Percentiles rank a stretch among this genome's conserved stretches.
Conservation (phyloP, 2,888 invertebrate species). For the Pseudococcus jackbeardsleyi region DNA sequence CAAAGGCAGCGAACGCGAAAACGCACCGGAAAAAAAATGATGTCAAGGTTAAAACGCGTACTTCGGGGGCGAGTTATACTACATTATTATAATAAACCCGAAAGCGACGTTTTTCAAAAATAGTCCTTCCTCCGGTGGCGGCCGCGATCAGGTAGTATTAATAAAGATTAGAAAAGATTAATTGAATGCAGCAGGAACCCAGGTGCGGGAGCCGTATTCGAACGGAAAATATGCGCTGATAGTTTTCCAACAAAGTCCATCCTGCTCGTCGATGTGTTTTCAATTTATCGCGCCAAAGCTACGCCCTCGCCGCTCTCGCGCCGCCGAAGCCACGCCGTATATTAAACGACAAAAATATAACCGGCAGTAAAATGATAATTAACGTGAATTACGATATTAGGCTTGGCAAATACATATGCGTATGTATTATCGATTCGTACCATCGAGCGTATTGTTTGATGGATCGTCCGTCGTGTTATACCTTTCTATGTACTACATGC, state of each 20-base stretch:
- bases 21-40: neutral
- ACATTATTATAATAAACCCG: constrained; percentile 18
- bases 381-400: constrained; percentile 34
- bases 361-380: constrained; percentile 25
- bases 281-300: neutral
- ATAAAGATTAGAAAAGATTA: constrained; percentile 47
- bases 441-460: neutral
- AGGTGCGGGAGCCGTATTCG: constrained; percentile 23
- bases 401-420: neutral
- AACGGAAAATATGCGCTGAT: constrained; percentile 32
- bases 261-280: constrained; percentile 15
- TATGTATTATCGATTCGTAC: constrained; percentile 32
- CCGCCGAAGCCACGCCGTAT: neutral
- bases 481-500: neutral
- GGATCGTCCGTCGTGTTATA: neutral
- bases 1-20: neutral
- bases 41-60: constrained; percentile 29
- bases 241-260: constrained; percentile 10
- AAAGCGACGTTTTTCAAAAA: constrained; percentile 32
- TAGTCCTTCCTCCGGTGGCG: neutral
- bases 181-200: constrained; percentile 41
- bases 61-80: neutral
- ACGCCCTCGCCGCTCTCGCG: neutral
- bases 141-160: neutral
- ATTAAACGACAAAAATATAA: constrained; percentile 28